Evolutionary conservation across 2,113 vertebrate genomes (phyloP).

Genomic region (Platanista minor): DNA sequence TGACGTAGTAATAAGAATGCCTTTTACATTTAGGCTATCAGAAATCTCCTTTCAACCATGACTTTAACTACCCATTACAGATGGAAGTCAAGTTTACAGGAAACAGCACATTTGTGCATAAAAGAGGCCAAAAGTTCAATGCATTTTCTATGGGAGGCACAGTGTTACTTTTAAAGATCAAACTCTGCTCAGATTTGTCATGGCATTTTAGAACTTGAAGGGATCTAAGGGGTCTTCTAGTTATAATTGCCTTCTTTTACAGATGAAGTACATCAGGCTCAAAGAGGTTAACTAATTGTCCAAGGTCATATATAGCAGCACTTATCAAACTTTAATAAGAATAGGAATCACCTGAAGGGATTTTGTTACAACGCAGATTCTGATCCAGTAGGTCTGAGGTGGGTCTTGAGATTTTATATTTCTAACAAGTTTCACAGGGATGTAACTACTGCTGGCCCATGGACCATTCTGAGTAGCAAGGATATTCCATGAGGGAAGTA

Average conservation of each 20-base stretch:
- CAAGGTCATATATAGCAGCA: background rate
- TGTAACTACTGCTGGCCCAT: background rate
- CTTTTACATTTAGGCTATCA: constrained; percentile 43
- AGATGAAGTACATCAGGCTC: background rate
- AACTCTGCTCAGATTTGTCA: constrained; percentile 39
- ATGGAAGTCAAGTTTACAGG: constrained; percentile 46
- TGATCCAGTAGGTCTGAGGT: background rate
- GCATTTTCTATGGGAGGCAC: constrained; percentile 1
- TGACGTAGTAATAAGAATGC: constrained; percentile 28
- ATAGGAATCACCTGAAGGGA: background rate
- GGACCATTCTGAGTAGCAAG: background rate
- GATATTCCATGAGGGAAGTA: background rate
- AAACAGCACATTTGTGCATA: background rate
- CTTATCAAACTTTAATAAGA: background rate
- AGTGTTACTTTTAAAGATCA: constrained; percentile 39
- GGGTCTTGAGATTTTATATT: background rate
- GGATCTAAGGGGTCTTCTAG: background rate
- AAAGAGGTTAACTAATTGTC: constrained; percentile 20
- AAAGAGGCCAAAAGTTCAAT: constrained; percentile 44
- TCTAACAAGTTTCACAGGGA: background rate
- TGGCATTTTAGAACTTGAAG: constrained; percentile 18
- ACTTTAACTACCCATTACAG: constrained; percentile 50
- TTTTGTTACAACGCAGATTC: background rate
- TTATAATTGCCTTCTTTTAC: constrained; percentile 18
- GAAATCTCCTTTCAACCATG: constrained; percentile 55